Evolutionary conservation across 2,797 vertebrate species (phyloP).

Genomic region (Gymnothorax javanicus): DNA sequence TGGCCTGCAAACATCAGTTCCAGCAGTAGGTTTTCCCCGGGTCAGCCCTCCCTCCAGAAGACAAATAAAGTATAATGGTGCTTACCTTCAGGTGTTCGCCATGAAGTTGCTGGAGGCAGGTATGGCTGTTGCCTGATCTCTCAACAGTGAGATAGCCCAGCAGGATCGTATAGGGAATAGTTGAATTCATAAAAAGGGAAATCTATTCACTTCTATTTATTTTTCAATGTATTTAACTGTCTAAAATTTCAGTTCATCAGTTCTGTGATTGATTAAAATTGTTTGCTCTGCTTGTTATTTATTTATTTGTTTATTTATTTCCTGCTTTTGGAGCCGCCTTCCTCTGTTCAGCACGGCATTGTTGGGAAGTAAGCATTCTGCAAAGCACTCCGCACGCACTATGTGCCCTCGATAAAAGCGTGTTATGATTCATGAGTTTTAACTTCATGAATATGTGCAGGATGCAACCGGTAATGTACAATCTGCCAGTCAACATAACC

Average conservation of each 20-base stretch:
- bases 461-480: slow-evolving; percentile 11
- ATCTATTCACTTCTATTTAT: background rate
- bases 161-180: background rate
- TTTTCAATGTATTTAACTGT: too few species aligned
- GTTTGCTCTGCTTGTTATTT: too few species aligned
- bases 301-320: background rate
- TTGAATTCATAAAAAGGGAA: background rate
- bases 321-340: background rate
- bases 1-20: slow-evolving; percentile 4
- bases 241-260: too few species aligned
- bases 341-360: background rate
- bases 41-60: background rate
- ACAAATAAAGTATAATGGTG: background rate
- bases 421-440: background rate
- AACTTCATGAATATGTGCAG: background rate
- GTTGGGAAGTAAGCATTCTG: background rate
- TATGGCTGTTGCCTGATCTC: background rate
- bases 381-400: background rate
- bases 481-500: slow-evolving; percentile 22
- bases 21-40: background rate
- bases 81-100: background rate
- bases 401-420: background rate
- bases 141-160: background rate
- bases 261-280: too few species aligned
- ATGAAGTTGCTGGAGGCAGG: background rate